Conservation (phyloP, 2,888 invertebrate genomes). For the Vanessa cardui region DNA sequence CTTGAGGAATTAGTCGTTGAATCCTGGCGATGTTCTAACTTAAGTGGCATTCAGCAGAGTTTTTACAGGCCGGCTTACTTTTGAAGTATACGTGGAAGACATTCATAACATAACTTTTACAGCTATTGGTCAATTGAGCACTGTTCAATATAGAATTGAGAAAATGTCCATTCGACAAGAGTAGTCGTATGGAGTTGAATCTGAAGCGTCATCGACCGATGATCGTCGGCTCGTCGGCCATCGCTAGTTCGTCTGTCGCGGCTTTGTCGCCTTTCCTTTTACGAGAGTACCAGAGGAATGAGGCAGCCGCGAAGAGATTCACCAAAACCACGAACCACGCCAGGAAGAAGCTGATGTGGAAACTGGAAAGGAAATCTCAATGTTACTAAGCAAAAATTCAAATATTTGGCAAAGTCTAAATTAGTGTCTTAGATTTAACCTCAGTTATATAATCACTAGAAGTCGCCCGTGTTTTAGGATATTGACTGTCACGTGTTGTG, state of each 20-base stretch:
- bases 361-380: constrained; percentile 62
- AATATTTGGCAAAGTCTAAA: too few relatives aligned
- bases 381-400: not conserved
- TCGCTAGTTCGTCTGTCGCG: constrained; percentile 90
- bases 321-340: constrained; percentile 90
- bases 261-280: constrained; percentile 93
- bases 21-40: constrained; percentile 1
- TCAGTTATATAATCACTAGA: too few relatives aligned
- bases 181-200: constrained; percentile 50
- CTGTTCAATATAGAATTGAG: constrained; percentile 72
- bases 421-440: too few relatives aligned
- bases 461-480: too few relatives aligned
- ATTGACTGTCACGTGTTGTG: too few relatives aligned
- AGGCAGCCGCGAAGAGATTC: constrained; percentile 86
- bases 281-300: constrained; percentile 91
- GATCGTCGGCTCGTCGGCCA: constrained; percentile 93
- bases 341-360: constrained; percentile 88
- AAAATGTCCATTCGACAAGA: constrained; percentile 57
- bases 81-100: constrained; percentile 65
- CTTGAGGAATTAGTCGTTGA: not conserved
- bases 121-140: constrained; percentile 80
- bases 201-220: constrained; percentile 85
- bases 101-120: constrained; percentile 56
- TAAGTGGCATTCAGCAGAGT: not conserved
- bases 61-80: constrained; percentile 9